These are phyloP conservation scores for Alviniconcha strummeri DNA, from an alignment of 2,888 invertebrate genomes.

Conservation along the genomic window DNA sequence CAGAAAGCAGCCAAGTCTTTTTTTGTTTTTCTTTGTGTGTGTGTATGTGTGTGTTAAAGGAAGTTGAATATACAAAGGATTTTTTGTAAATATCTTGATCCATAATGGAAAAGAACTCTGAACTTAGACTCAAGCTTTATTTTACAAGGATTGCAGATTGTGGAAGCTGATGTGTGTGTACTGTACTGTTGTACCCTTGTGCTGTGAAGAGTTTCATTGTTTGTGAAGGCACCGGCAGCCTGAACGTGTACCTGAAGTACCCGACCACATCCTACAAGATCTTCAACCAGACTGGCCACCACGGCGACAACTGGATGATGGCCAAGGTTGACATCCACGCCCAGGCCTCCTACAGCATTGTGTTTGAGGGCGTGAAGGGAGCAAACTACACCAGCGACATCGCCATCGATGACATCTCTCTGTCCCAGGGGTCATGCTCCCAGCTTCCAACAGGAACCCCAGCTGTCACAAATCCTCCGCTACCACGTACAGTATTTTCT, in stretches of 20 bases:
- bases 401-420: slow-evolving; percentile 40
- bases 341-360: slow-evolving; percentile 45
- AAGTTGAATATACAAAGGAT: too few species aligned
- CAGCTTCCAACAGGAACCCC: slow-evolving; percentile 48
- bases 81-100: too few species aligned
- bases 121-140: too few species aligned
- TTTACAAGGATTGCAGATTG: too few species aligned
- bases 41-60: too few species aligned
- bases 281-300: slow-evolving; percentile 54
- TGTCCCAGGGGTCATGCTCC: slow-evolving; percentile 46
- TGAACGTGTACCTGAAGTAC: slow-evolving; percentile 55
- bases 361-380: slow-evolving; percentile 64
- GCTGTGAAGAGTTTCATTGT: too few species aligned
- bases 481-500: slow-evolving; percentile 46
- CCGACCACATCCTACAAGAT: slow-evolving; percentile 29
- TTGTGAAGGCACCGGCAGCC: slow-evolving; percentile 53
- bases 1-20: too few species aligned
- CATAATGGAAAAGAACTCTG: too few species aligned
- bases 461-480: slow-evolving; percentile 42
- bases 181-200: too few species aligned
- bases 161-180: too few species aligned
- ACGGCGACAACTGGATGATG: slow-evolving; percentile 57
- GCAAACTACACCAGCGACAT: slow-evolving; percentile 58
- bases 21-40: too few species aligned
- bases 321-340: slow-evolving; percentile 49